phyloP scores from a whole-genome alignment of 2,797 vertebrate genomes.

The Smutsia gigantea region DNA sequence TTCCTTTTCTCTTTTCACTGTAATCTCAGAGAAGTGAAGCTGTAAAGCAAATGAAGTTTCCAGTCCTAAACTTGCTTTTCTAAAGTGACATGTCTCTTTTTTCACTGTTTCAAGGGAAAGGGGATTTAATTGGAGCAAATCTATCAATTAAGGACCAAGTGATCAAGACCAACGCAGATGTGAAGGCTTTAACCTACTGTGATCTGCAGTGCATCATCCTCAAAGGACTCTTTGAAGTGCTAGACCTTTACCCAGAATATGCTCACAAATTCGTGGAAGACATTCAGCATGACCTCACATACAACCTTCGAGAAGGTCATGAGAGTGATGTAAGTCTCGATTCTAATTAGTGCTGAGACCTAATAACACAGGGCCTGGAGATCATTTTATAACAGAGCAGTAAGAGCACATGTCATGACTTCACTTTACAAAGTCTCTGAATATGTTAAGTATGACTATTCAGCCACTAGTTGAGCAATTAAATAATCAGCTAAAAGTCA shows the following conservation, averaged over 20 bases:
- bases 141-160: constrained; percentile 95
- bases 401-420: neutral
- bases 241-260: constrained; percentile 98
- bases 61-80: neutral
- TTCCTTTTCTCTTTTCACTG: neutral
- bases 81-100: neutral
- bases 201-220: constrained; percentile 98
- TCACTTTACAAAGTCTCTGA: neutral
- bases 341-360: constrained; percentile 10
- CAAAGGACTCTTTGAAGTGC: constrained; percentile 96
- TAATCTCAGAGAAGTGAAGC: constrained; percentile 2
- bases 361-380: neutral
- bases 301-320: constrained; percentile 97
- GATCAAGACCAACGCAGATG: constrained; percentile 98
- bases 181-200: constrained; percentile 98
- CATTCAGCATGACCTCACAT: constrained; percentile 97
- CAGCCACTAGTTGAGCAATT: neutral
- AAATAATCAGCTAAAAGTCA: neutral
- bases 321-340: constrained; percentile 94
- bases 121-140: constrained; percentile 97
- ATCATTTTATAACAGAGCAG: neutral
- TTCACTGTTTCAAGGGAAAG: constrained; percentile 91
- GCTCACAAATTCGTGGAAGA: constrained; percentile 96
- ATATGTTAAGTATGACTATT: constrained; percentile 57
- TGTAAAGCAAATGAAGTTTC: neutral